Conservation (phyloP, 2,888 invertebrate genomes). For the Epinotia nisella region DNA sequence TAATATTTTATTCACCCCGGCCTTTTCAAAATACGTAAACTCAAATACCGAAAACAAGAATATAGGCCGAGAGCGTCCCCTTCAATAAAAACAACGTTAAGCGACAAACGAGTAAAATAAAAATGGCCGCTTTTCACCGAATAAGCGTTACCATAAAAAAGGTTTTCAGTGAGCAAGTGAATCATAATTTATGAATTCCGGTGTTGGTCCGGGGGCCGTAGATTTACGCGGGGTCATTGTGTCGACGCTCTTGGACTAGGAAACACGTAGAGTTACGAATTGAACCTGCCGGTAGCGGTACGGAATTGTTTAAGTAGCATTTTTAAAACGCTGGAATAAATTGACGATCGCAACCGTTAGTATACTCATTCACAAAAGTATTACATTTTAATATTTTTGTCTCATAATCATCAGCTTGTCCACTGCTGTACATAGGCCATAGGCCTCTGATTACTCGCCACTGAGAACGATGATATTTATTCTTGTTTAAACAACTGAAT, state of each 20-base stretch:
- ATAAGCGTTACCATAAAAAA: conserved; percentile 84
- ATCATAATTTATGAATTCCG: conserved; percentile 85
- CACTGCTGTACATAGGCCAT: too few relatives aligned
- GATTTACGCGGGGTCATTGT: conserved; percentile 84
- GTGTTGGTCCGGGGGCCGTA: conserved; percentile 71
- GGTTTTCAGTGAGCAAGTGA: conserved; percentile 84
- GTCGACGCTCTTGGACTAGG: conserved; percentile 71
- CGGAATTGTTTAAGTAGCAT: not conserved
- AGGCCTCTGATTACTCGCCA: too few relatives aligned
- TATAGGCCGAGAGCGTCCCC: conserved; percentile 49
- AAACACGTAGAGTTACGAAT: conserved; percentile 54
- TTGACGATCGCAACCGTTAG: not conserved
- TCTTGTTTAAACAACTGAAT: too few relatives aligned
- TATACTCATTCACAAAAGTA: too few relatives aligned
- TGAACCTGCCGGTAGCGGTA: not conserved
- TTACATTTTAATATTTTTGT: too few relatives aligned
- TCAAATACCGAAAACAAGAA: conserved; percentile 46
- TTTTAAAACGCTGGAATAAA: not conserved
- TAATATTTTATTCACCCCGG: conserved; percentile 40
- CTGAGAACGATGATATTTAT: too few relatives aligned
- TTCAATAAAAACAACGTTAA: conserved; percentile 62
- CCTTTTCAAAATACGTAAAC: conserved; percentile 44
- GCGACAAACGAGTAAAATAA: conserved; percentile 78
- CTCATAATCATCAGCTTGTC: too few relatives aligned
- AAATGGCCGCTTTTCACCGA: conserved; percentile 78